Conservation (phyloP, 1,140 invertebrate species). For the Brachionus sp. region DNA sequence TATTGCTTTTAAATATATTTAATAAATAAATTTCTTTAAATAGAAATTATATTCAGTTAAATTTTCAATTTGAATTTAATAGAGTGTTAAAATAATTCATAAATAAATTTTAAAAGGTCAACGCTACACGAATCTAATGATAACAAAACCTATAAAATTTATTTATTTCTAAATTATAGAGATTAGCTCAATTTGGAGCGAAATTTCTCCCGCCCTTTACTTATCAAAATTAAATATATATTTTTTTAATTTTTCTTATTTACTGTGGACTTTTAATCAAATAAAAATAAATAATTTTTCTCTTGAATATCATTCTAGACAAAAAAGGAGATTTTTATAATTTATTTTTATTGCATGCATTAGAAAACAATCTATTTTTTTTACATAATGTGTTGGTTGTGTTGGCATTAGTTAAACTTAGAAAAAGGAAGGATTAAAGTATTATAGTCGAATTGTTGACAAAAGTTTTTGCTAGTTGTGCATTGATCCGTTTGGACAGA, state of each 20-base stretch:
- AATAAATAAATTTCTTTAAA: not conserved
- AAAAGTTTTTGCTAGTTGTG: not conserved
- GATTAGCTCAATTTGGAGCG: not conserved
- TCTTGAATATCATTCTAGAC: no score
- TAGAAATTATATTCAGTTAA: no score
- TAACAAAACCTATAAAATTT: not conserved
- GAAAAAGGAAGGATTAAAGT: not conserved
- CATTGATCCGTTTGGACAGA: not conserved
- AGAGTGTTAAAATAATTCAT: not conserved
- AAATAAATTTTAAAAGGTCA: not conserved
- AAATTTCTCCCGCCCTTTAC: not conserved
- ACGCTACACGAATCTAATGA: not conserved
- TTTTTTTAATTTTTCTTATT: no score
- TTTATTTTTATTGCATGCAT: no score
- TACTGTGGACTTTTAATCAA: no score
- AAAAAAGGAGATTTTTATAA: no score
- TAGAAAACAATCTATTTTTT: no score
- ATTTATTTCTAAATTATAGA: not conserved
- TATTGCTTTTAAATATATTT: not conserved
- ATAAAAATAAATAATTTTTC: no score
- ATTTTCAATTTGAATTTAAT: not conserved
- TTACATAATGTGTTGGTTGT: not conserved
- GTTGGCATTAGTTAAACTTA: not conserved
- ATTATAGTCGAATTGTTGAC: not conserved
- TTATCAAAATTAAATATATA: not conserved